These are phyloP conservation scores for Gobio gobio DNA, from an alignment of 2,113 vertebrate genomes.

Conservation along the genomic window DNA sequence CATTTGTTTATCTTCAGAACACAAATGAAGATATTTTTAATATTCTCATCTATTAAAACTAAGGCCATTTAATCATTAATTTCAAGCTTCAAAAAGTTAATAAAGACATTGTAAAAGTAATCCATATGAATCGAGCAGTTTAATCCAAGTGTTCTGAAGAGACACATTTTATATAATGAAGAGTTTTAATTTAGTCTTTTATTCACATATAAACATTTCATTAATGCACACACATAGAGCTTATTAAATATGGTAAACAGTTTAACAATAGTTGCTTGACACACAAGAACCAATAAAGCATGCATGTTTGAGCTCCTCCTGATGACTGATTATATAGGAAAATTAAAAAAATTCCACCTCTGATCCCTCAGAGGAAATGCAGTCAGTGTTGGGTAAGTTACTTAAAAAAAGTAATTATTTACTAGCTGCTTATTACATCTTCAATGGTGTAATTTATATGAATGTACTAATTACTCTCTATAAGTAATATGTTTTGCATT, in stretches of 20 bases:
- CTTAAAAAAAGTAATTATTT: too few relatives aligned
- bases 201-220: background rate
- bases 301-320: background rate
- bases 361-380: background rate
- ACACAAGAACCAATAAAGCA: background rate
- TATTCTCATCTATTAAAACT: background rate
- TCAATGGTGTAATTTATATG: too few relatives aligned
- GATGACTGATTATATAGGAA: background rate
- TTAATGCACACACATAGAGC: background rate
- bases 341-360: background rate
- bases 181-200: background rate
- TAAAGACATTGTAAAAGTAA: background rate
- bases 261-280: background rate
- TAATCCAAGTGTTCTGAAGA: background rate
- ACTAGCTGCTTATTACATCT: too few relatives aligned
- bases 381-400: too few relatives aligned
- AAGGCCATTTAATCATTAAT: too few relatives aligned
- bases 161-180: background rate
- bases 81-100: background rate
- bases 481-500: too few relatives aligned
- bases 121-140: background rate
- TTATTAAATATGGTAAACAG: background rate
- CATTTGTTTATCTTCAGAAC: background rate
- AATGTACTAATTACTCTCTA: too few relatives aligned
- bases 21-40: background rate